Evolutionary conservation across 2,888 invertebrate genomes (phyloP), one percentile per base, ranked within the genome.

Genomic region (Drosophila birchii): DNA sequence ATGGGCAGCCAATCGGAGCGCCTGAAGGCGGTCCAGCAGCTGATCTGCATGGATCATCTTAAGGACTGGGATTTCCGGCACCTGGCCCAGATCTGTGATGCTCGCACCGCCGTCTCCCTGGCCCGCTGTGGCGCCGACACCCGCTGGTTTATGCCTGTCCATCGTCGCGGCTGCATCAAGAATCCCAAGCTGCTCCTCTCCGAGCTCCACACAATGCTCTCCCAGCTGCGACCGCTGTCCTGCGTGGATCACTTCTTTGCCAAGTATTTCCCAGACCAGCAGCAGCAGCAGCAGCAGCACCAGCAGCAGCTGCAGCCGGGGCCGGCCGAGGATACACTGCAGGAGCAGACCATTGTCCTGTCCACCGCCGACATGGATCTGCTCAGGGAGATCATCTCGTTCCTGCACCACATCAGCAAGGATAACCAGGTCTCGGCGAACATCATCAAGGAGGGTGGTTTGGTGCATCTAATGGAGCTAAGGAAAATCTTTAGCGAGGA

Each of bases 51-150:
- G 77, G 95, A 95, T 88, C 94, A 95, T 86, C 93, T 96, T 20
- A 95, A 95, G 91, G 92, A 93, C 66, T 95, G 95, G 95, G 94
- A 96, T 81, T 96, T 95, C 89, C 93, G 94, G 58, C 95, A 96
- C 84, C 93, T 98, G 69, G 96, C 97, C 9, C 96, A 97, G 92
- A 95, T 96, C 77, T 94, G 96, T 80, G 96, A 97, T 92, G 94
- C 95, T 45, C 93, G 94, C 78, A 97, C 97, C 0, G 96, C 96
- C 3, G 95, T 97, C 1, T 95, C 95, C 3, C 93, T 98, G 57
- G 97, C 98, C 0, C 94, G 97, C 2, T 95, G 95, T 2, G 94
- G 95, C 41, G 95, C 94, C 4, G 96, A 97, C 92, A 92, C 94
- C 16, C 94, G 96, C 59, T 96, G 96, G 91, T 97, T 98, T 89